phyloP scores from a whole-genome alignment of 1,140 invertebrate genomes.

The Cherax quadricarinatus region DNA sequence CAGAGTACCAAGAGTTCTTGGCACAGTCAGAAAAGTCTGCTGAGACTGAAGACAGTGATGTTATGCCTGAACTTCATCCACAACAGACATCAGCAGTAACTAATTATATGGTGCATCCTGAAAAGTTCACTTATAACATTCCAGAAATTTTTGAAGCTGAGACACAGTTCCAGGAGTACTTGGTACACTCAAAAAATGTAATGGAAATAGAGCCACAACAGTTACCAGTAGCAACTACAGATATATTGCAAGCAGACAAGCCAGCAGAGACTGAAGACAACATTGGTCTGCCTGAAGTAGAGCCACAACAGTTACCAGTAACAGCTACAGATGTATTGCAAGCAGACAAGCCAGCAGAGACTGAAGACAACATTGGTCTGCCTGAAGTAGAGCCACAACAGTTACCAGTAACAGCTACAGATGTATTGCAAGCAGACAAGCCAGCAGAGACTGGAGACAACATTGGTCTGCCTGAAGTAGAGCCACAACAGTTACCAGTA shows the following conservation, averaged over 20 bases:
- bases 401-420: neutral
- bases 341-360: too few relatives aligned
- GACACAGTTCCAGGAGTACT: conserved; percentile 48
- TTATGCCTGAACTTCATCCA: neutral
- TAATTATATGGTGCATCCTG: too few relatives aligned
- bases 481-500: neutral
- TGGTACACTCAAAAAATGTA: neutral
- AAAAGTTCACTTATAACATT: conserved; percentile 20
- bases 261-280: neutral
- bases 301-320: too few relatives aligned
- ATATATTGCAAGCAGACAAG: neutral
- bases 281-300: neutral
- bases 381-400: neutral
- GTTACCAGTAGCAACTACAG: neutral
- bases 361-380: too few relatives aligned
- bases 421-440: neutral
- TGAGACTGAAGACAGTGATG: neutral
- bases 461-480: neutral
- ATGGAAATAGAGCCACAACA: too few relatives aligned
- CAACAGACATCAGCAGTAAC: neutral
- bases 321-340: too few relatives aligned
- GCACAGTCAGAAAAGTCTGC: neutral
- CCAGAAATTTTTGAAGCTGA: conserved; percentile 25
- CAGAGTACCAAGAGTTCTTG: conserved; percentile 48
- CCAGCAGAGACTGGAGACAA: neutral